These are phyloP conservation scores for Acanthurus tractus DNA, from an alignment of 2,797 vertebrate species.

Conservation along the genomic window DNA sequence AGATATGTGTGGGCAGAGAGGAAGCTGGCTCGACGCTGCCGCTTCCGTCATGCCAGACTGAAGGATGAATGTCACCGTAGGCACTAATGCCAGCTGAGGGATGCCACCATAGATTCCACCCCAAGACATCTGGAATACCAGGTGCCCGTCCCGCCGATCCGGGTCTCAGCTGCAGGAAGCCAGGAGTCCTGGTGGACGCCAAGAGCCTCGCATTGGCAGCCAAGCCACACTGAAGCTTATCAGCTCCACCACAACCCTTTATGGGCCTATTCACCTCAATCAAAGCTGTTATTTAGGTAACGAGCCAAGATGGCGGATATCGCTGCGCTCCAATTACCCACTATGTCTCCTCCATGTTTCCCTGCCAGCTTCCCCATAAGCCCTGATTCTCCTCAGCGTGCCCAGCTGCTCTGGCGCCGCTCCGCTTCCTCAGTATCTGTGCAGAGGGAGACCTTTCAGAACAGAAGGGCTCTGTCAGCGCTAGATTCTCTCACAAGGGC, in stretches of 20 bases:
- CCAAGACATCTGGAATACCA: conserved; percentile 85
- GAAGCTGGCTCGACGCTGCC: conserved; percentile 70
- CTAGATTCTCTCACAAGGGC: conserved; percentile 48
- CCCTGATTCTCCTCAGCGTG: conserved; percentile 72
- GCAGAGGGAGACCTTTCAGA: conserved; percentile 60
- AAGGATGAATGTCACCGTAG: conserved; percentile 76
- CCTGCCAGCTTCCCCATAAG: conserved; percentile 80
- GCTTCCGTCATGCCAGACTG: conserved; percentile 62
- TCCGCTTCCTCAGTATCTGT: conserved; percentile 62
- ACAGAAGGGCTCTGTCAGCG: conserved; percentile 74
- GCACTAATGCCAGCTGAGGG: conserved; percentile 70
- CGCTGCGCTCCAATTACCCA: conserved; percentile 73
- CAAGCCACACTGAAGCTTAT: conserved; percentile 76
- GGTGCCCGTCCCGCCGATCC: conserved; percentile 74
- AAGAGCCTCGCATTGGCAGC: conserved; percentile 55
- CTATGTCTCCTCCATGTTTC: conserved; percentile 62
- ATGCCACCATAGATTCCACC: conserved; percentile 73
- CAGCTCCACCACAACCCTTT: conserved; percentile 74
- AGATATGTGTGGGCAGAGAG: conserved; percentile 68
- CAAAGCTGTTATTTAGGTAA: conserved; percentile 83
- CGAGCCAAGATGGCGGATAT: conserved; percentile 81
- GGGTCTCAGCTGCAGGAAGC: conserved; percentile 85
- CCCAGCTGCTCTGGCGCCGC: conserved; percentile 80
- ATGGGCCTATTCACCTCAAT: conserved; percentile 81
- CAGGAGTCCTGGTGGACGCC: conserved; percentile 62